A percentile compares a stretch with the other conserved stretches of the same genome.
These are phyloP conservation scores for Lagocephalus sceleratus DNA, from an alignment of 2,797 vertebrate species.

Conservation along the genomic window DNA sequence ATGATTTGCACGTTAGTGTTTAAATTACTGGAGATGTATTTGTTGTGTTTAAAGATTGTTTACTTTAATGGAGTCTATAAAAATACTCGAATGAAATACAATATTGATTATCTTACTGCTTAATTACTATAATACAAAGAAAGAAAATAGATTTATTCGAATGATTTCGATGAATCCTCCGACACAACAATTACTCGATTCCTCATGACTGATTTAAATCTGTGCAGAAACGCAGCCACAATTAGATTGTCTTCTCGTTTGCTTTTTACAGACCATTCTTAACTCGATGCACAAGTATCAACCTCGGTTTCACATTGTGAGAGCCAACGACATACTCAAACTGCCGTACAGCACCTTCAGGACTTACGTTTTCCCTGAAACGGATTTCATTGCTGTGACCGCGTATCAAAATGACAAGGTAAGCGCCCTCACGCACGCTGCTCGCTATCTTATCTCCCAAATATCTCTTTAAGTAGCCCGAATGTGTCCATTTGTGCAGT, in stretches of 20 bases:
- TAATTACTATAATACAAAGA: neutral
- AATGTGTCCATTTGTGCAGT: neutral
- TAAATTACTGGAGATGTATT: no score
- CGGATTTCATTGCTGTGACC: constrained; percentile 97
- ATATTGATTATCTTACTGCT: neutral
- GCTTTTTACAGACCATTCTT: constrained; percentile 85
- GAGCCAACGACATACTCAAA: constrained; percentile 97
- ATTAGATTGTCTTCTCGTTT: constrained; percentile 18
- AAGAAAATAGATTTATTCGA: neutral
- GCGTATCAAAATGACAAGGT: constrained; percentile 99
- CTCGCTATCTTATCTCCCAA: neutral
- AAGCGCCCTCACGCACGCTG: constrained; percentile 40
- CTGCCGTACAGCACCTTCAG: constrained; percentile 97
- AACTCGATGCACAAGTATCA: constrained; percentile 99
- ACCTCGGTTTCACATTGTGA: constrained; percentile 94
- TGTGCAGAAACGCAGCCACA: no score
- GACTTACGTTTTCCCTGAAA: constrained; percentile 97
- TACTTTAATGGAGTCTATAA: neutral
- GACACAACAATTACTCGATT: no score
- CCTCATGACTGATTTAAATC: no score
- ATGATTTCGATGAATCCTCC: neutral
- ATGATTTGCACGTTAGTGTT: neutral
- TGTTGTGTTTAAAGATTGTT: neutral
- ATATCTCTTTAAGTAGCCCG: neutral
- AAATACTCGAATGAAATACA: neutral